Conservation (phyloP, 1,140 invertebrate species). For the Meloidogyne chitwoodi region DNA sequence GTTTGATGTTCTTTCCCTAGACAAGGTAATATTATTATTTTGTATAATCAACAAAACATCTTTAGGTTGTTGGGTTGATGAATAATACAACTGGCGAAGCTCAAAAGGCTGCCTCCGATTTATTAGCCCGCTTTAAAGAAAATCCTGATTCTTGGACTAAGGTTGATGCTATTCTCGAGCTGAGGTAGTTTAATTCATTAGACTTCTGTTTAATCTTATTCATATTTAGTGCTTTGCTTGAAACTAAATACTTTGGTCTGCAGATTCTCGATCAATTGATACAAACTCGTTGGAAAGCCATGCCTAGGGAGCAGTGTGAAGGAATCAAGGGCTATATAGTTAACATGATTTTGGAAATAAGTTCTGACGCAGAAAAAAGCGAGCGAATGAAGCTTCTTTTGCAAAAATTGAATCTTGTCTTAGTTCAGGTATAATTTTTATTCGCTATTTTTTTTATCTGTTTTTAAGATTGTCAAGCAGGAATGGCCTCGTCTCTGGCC, state of each 20-base stretch:
- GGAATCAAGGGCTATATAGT: conserved; percentile 81
- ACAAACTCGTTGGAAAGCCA: conserved; percentile 96
- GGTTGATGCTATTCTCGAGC: conserved; percentile 97
- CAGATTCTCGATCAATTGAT: conserved; percentile 99
- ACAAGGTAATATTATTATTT: conserved; percentile 10
- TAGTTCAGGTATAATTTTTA: conserved; percentile 72
- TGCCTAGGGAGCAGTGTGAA: conserved; percentile 95
- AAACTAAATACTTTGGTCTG: conserved; percentile 98
- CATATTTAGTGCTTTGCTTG: conserved; percentile 74
- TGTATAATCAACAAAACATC: background rate
- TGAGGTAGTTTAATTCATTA: conserved; percentile 62
- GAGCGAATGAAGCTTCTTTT: conserved; percentile 89
- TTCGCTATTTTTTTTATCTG: background rate
- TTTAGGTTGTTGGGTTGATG: conserved; percentile 43
- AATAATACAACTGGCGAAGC: conserved; percentile 42
- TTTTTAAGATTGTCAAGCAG: conserved; percentile 82
- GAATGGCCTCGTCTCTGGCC: conserved; percentile 99
- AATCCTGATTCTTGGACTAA: conserved; percentile 41
- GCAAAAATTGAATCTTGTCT: conserved; percentile 97
- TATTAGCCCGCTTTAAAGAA: conserved; percentile 43
- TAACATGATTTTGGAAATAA: conserved; percentile 89
- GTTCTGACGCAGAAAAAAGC: conserved; percentile 80
- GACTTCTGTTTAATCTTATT: background rate
- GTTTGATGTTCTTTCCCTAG: conserved; percentile 28
- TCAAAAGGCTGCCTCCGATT: conserved; percentile 37